Evolutionary conservation across 2,113 vertebrate genomes (phyloP).

Genomic region (Chaetodon auriga): DNA sequence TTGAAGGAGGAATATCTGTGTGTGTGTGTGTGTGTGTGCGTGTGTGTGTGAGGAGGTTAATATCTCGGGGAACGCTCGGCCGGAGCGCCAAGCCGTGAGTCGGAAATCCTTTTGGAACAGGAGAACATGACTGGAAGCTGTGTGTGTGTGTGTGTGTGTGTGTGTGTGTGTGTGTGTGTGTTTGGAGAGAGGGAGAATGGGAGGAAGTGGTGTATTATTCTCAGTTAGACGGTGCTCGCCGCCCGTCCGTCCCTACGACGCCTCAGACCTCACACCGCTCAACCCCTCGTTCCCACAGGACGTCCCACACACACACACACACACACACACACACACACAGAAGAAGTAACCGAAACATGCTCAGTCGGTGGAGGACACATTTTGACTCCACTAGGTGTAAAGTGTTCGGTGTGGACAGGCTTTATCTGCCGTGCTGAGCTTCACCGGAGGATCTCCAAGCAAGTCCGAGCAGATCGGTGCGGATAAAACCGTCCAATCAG

Average conservation of each 20-base stretch:
- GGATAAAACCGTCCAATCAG: too few species aligned
- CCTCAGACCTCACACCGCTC: slow-evolving; percentile 56
- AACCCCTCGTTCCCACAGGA: slow-evolving; percentile 35
- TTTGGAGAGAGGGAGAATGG: slow-evolving; percentile 53
- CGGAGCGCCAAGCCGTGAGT: slow-evolving; percentile 33
- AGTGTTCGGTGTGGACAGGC: too few species aligned
- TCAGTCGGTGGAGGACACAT: too few species aligned
- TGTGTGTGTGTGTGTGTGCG: slow-evolving; percentile 29
- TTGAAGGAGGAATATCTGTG: slow-evolving; percentile 42
- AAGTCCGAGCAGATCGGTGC: not conserved
- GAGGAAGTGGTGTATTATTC: slow-evolving; percentile 72
- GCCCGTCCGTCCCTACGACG: slow-evolving; percentile 55
- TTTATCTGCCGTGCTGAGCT: not conserved
- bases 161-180: slow-evolving; percentile 49
- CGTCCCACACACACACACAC: slow-evolving; percentile 27
- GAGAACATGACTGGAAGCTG: slow-evolving; percentile 46
- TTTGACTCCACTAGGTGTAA: too few species aligned
- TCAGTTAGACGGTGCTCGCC: slow-evolving; percentile 53
- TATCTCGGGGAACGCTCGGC: slow-evolving; percentile 42
- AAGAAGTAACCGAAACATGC: too few species aligned
- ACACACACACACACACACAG: slow-evolving; percentile 2
- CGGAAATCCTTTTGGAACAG: slow-evolving; percentile 69
- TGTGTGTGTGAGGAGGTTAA: slow-evolving; percentile 42
- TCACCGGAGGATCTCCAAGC: not conserved
- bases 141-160: slow-evolving; percentile 24